These are phyloP conservation scores for Sminthurides bifidus DNA, from an alignment of 1,140 invertebrate genomes.

Conservation along the genomic window DNA sequence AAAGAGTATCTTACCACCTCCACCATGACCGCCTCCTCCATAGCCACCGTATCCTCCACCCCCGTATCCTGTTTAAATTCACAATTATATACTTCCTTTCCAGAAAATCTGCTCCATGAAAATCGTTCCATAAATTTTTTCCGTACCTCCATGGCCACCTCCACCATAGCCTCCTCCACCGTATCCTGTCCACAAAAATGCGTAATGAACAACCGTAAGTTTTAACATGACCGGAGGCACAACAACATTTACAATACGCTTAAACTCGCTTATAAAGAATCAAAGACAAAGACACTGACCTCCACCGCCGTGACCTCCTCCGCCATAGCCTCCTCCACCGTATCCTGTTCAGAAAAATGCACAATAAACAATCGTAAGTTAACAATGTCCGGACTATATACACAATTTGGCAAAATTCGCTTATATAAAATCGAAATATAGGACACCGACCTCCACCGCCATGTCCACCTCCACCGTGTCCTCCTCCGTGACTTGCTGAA, in stretches of 20 bases:
- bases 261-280: not conserved
- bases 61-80: too few relatives aligned
- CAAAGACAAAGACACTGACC: not conserved
- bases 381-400: not conserved
- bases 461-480: not conserved
- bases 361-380: not conserved
- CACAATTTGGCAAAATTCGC: not conserved
- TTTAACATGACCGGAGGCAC: not conserved
- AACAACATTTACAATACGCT: not conserved
- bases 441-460: not conserved
- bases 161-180: too few relatives aligned
- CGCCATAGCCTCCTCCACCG: not conserved
- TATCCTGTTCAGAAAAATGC: not conserved
- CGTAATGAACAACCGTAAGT: not conserved
- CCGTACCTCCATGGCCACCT: too few relatives aligned
- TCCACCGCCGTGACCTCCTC: not conserved
- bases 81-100: too few relatives aligned
- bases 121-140: too few relatives aligned
- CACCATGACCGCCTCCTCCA: not conserved
- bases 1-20: not conserved
- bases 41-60: not conserved
- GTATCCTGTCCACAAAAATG: not conserved
- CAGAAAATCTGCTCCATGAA: too few relatives aligned
- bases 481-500: too few relatives aligned
- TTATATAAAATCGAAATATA: not conserved